Evolutionary conservation across 2,113 vertebrate species (phyloP).

Genomic region (Probosciger aterrimus): DNA sequence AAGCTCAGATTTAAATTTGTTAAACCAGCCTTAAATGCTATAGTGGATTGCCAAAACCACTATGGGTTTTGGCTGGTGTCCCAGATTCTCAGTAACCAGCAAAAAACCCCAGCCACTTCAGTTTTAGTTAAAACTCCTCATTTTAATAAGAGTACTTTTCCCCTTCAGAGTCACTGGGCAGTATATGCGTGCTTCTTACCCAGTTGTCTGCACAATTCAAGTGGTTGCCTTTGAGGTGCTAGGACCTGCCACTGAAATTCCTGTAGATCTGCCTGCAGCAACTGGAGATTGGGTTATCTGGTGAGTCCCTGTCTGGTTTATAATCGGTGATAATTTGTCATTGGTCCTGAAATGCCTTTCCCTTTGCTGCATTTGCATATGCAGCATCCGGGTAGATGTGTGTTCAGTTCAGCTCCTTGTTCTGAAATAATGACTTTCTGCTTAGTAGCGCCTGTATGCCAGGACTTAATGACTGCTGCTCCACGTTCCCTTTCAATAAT

Average conservation of each 20-base stretch:
- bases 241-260: neutral
- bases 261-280: neutral
- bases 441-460: too few relatives aligned
- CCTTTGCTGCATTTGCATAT: neutral
- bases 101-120: neutral
- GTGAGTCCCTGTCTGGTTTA: neutral
- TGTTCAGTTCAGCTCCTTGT: neutral
- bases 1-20: neutral
- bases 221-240: neutral
- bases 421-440: neutral
- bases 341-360: neutral
- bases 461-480: neutral
- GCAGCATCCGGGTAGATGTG: neutral
- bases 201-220: neutral
- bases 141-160: neutral
- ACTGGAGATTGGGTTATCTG: neutral
- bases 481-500: fast-evolving
- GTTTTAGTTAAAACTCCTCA: neutral
- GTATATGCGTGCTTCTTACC: neutral
- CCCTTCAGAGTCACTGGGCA: neutral
- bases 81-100: neutral
- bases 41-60: neutral
- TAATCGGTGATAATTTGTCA: neutral
- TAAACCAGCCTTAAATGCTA: neutral
- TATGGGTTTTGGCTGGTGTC: neutral